Percentiles rank a stretch among this genome's conserved stretches.
phyloP scores from a whole-genome alignment of 2,797 vertebrate genomes.

The Neostethus bicornis region DNA sequence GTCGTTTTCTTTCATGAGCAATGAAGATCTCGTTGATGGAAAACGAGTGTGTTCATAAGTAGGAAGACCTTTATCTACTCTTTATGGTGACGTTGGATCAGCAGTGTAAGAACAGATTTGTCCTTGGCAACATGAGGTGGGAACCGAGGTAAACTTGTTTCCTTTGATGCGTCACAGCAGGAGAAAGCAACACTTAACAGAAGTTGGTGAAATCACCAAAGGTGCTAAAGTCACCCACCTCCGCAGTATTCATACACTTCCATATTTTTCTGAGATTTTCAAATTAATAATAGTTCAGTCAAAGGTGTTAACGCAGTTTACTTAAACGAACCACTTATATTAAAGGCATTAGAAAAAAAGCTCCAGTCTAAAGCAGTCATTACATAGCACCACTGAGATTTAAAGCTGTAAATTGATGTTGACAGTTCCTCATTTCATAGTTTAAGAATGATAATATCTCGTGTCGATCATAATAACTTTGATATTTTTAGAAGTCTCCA shows the following conservation, averaged over 20 bases:
- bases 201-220: background rate
- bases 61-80: background rate
- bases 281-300: background rate
- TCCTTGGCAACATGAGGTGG: background rate
- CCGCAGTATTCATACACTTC: background rate
- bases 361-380: background rate
- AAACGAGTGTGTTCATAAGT: background rate
- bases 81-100: background rate
- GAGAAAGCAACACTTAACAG: background rate
- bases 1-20: constrained; percentile 15
- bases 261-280: background rate
- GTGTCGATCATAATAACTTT: constrained; percentile 49
- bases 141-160: background rate
- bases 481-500: constrained; percentile 19
- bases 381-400: background rate
- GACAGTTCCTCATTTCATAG: constrained; percentile 50
- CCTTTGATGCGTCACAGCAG: background rate
- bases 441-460: constrained; percentile 30
- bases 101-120: background rate
- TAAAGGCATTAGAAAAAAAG: background rate
- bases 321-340: background rate
- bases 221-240: background rate
- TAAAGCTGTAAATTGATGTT: constrained; percentile 33
- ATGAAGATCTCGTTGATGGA: constrained; percentile 6
- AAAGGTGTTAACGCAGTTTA: background rate